Base-by-base conservation (phyloP, 30 jellyfish, hydroid and myxozoan species). In the Sanderia malayensis region DNA sequence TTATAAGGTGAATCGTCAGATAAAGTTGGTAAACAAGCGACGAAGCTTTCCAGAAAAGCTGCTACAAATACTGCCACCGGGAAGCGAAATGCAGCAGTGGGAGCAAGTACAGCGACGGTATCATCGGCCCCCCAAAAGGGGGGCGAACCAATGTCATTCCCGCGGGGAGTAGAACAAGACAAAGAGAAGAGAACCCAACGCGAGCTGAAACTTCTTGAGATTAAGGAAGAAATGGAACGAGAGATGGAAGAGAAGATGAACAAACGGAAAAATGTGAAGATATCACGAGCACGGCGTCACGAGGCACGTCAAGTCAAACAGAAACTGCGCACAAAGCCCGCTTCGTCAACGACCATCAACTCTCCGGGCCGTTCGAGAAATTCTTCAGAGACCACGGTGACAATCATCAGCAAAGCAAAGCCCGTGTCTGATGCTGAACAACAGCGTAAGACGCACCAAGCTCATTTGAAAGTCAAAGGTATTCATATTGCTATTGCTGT, bases 171-270 rank as follows among this genome's bases (percentile, higher is more conserved):
- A n/a, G n/a, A n/a, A n/a, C n/a, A 32, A 70, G 55, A 76, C 33
- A 80, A 64, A 52, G 65, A 49, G 24, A 8, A 18, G 18, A 49
- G 27, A 15, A 11, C 6, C 8, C 64, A 49, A 49, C 23, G 64
- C 4, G 27, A 49, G 24, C 24, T 49, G 27, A 76, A 76, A 22
- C 33, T 76, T 44, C 79, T 76, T 17, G 87, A 76, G 67, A 76
- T 76, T 64, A 76, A 76, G 27, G 87, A 63, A 18, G 87, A 76
- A 31, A 76, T 76, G 87, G 87, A 76, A 26, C n/a, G 66, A 21
- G 87, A 76, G 27, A 62, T 44, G n/a, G 63, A 76, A 55, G 52
- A 21, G 47, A 76, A 53, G 73, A 76, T 45, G 37, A 68, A 31
- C 25, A 33, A 57, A 52, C 61, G 61, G 63, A 46, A 63, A 29